These are phyloP conservation scores for Eupithecia vulgata DNA, from an alignment of 2,888 invertebrate genomes.

Conservation along the genomic window DNA sequence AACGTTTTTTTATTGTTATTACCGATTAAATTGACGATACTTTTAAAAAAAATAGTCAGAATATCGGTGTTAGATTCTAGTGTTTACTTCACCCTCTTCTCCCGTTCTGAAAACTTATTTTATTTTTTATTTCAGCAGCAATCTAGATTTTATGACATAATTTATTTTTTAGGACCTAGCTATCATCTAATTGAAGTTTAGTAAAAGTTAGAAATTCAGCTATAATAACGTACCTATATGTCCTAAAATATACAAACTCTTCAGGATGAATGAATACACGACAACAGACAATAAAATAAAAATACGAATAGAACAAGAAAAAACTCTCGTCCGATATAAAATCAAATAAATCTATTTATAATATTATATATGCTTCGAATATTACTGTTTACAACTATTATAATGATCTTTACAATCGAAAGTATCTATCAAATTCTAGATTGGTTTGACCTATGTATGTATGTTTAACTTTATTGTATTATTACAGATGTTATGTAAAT, in stretches of 20 bases:
- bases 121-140: too few relatives aligned
- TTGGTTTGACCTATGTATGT: neutral
- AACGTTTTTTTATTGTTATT: neutral
- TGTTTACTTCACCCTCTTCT: neutral
- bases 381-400: neutral
- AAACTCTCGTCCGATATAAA: neutral
- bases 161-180: neutral
- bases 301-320: neutral
- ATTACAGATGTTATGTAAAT: neutral
- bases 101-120: neutral
- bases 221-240: neutral
- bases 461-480: too few relatives aligned
- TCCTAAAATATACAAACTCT: neutral
- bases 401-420: constrained; percentile 3
- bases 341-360: neutral
- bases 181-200: neutral
- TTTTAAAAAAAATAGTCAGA: neutral
- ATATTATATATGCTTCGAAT: neutral
- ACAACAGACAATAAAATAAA: constrained; percentile 4
- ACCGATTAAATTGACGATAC: neutral
- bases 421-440: neutral
- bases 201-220: neutral
- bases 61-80: neutral
- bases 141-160: neutral
- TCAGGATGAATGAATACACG: neutral